phyloP scores from a whole-genome alignment of 2,113 vertebrate genomes.

The Peromyscus leucopus region DNA sequence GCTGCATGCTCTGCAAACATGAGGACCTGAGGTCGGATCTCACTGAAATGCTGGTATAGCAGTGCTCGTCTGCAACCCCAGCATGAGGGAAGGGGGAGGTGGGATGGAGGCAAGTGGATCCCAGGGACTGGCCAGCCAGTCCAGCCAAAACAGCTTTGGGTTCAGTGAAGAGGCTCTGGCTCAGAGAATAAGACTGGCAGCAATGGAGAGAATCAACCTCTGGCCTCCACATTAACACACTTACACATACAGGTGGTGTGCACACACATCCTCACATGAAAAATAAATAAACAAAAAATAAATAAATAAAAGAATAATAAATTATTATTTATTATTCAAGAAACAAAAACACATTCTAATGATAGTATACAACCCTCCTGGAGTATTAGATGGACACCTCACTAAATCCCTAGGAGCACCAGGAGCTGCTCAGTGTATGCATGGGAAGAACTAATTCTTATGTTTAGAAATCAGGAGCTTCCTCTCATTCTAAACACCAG shows the following conservation, averaged over 20 bases:
- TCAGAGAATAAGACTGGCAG: neutral
- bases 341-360: neutral
- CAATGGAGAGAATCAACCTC: neutral
- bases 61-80: neutral
- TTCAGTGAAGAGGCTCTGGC: neutral
- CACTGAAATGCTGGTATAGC: neutral
- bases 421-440: neutral
- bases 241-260: neutral
- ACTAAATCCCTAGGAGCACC: neutral
- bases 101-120: neutral
- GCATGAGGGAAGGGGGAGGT: neutral
- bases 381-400: neutral
- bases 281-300: neutral
- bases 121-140: neutral
- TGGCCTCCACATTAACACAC: neutral
- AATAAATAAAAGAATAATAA: no score
- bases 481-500: slow-evolving; percentile 14
- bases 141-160: neutral
- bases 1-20: neutral
- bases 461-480: neutral
- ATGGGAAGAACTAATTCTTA: neutral
- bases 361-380: fast-evolving
- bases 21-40: neutral
- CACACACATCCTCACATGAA: neutral
- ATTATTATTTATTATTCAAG: no score